Evolutionary conservation across 2,113 vertebrate genomes (phyloP), one percentile per base, ranked within the genome.

Genomic region (Gobiocypris rarus): DNA sequence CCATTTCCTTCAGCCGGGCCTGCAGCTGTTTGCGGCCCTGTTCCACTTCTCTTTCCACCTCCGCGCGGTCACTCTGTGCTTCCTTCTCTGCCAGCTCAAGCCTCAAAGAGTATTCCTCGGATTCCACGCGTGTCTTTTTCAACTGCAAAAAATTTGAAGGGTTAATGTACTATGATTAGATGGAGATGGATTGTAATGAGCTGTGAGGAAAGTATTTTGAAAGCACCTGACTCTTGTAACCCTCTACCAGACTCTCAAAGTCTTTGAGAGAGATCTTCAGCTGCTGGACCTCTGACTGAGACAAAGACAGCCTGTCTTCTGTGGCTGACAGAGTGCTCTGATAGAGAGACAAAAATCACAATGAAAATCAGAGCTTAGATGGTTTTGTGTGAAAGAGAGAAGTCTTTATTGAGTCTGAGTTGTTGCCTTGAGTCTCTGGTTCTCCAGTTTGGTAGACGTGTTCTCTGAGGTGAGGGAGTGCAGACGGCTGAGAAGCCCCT

Each of bases 171-270:
- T 22, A 19, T 2, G 8, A 31, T 24, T 43, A 9, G 4, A 38
- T 38, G 5, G 3, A 26, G 38, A 43, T 48, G n/a, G 15, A 80
- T 28, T 80, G 38, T 19, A 50, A 80, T 22, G 4, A 50, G 58
- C 14, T 48, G 5, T 0, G 3, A 61, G 11, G 7, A 4, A 9
- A 13, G 9, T 17, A 19, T 59, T 9, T 59, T 59, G 19, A 74
- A 73, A n/a, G 50, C 70, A 95, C 97, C 96, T 98, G 97, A 84
- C 91, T 94, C 78, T 96, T 97, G 89, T 96, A 97, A 87, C 89
- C 96, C 87, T 97, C 97, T 85, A 98, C 93, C 90, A 96, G 87
- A 10, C 48, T 95, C 87, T 97, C 96, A 0, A 96, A 96, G 87
- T 94, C 96, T 85, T 84, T 95, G 83, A 96, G 75, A 0, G 95